Conservation (phyloP, 2,113 vertebrate species). For the Nansenia antarctica region DNA sequence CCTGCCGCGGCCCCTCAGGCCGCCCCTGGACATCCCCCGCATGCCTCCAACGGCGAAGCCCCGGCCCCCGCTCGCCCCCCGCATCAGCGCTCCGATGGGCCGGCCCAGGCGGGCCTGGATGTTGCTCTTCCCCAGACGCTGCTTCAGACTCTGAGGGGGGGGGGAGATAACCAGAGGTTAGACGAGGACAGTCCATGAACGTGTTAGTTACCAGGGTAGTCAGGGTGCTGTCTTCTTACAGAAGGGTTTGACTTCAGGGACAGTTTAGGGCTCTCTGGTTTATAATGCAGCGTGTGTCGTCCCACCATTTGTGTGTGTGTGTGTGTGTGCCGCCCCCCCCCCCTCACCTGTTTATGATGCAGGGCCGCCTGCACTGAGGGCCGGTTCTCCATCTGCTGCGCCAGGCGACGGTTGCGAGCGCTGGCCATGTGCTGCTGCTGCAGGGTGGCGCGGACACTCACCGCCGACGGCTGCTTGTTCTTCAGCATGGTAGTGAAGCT, state of each 20-base stretch:
- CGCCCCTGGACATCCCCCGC: constrained; percentile 83
- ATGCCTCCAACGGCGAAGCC: constrained; percentile 79
- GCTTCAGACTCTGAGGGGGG: constrained; percentile 89
- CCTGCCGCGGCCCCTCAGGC: constrained; percentile 82
- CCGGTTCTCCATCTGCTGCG: constrained; percentile 99
- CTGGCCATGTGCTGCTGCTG: constrained; percentile 98
- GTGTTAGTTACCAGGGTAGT: too few species aligned
- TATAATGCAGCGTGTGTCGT: background rate
- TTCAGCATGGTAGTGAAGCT: constrained; percentile 99
- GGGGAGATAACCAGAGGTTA: constrained; percentile 55
- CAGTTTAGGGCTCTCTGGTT: background rate
- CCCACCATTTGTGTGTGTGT: background rate
- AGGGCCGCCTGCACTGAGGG: constrained; percentile 97
- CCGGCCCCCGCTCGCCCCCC: constrained; percentile 79
- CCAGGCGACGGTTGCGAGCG: constrained; percentile 95
- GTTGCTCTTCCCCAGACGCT: constrained; percentile 95
- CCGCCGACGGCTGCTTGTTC: constrained; percentile 98
- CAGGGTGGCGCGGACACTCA: constrained; percentile 97
- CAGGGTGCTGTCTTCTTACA: too few species aligned
- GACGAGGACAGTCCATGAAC: too few species aligned
- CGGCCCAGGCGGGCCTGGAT: constrained; percentile 95
- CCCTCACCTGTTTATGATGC: constrained; percentile 95
- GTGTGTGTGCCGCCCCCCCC: too few species aligned
- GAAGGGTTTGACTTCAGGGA: too few species aligned
- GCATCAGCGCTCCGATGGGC: constrained; percentile 81